Percentiles rank a stretch among this genome's conserved stretches.
phyloP scores from a whole-genome alignment of 92 coral and sea anemone species.

The Virgularia gustaviana region DNA sequence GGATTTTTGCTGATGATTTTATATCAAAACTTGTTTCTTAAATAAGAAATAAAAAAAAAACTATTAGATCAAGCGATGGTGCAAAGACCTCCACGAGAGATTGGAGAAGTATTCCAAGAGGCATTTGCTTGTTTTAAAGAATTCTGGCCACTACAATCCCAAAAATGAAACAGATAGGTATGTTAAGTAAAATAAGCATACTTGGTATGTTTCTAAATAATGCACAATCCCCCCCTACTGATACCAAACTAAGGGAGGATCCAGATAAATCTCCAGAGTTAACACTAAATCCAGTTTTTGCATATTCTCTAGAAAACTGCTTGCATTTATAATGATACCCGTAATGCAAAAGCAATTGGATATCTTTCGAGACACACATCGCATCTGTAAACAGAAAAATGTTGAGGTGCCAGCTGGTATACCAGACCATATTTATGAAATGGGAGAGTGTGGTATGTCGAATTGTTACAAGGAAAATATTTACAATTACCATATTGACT shows the following conservation, averaged over 20 bases:
- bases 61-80: conserved; percentile 32
- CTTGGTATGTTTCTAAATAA: no score
- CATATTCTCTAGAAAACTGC: conserved; percentile 8
- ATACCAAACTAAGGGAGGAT: no score
- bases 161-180: conserved; percentile 20
- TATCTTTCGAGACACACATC: conserved; percentile 10
- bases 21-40: no score
- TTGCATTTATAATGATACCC: conserved; percentile 21
- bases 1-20: no score
- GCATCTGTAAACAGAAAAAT: conserved; percentile 12
- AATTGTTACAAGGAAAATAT: no score
- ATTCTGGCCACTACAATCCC: conserved; percentile 9
- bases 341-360: conserved; percentile 12
- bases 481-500: background rate
- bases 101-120: conserved; percentile 15
- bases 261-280: no score
- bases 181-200: no score
- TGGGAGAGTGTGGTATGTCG: conserved; percentile 26
- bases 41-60: no score
- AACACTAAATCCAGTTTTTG: no score
- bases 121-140: background rate
- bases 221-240: no score
- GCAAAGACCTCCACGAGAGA: conserved; percentile 20
- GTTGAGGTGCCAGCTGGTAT: conserved; percentile 12
- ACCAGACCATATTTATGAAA: conserved; percentile 14